Evolutionary conservation across 1,140 invertebrate species (phyloP).

Genomic region (Wiebesia pumilae): DNA sequence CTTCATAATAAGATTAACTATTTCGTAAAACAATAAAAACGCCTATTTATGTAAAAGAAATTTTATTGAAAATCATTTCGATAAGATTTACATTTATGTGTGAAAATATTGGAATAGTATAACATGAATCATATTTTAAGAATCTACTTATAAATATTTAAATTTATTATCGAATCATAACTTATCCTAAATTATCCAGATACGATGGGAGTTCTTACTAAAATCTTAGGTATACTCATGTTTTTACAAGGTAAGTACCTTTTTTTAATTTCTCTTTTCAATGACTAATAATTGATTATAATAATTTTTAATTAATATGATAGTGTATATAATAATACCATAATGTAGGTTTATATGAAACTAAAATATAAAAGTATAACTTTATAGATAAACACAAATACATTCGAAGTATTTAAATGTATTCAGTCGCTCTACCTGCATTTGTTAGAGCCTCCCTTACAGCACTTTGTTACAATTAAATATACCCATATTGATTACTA

Average conservation of each 20-base stretch:
- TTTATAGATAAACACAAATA: no score
- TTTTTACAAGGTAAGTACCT: background rate
- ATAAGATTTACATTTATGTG: background rate
- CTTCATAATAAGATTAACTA: background rate
- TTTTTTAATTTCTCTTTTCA: background rate
- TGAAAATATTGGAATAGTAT: background rate
- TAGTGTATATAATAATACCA: no score
- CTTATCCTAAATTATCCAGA: background rate
- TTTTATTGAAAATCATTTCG: background rate
- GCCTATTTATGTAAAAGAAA: background rate
- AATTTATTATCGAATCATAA: background rate
- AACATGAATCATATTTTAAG: background rate
- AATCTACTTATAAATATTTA: conserved; percentile 4
- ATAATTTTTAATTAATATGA: no score
- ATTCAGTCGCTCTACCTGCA: no score
- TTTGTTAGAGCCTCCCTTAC: no score
- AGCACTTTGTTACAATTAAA: no score
- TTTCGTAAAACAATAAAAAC: background rate
- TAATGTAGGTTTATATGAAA: no score
- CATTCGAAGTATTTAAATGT: no score
- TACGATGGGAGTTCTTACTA: background rate
- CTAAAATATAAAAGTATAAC: no score
- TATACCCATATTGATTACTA: no score
- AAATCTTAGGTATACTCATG: background rate
- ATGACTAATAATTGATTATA: no score